Evolutionary conservation across 2,888 invertebrate species (phyloP), one percentile per base, ranked within the genome.

Genomic region (Cynaeus angustus): DNA sequence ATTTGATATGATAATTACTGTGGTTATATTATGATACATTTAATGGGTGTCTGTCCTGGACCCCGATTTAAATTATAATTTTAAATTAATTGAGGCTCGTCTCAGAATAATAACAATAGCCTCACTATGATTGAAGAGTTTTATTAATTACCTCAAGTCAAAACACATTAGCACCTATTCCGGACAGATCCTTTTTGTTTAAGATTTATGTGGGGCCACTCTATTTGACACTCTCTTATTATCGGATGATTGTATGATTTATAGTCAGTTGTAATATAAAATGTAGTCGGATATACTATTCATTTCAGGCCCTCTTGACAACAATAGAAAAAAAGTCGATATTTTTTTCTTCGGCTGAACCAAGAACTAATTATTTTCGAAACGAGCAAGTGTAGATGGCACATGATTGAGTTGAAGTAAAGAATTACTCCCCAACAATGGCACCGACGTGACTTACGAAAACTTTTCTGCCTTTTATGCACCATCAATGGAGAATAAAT

Each of bases 131-230:
- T 56, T 64, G 56, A 64, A 50, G 41, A 64, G 43, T 41, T 64
- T 56, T 58, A 66, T 69, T 69, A 69, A 69, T 69, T 69, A 69
- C 65, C 59, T 41, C 43, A 43, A 65, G 65, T 69, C 58, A 45
- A 58, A 69, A 65, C 59, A 69, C 59, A 59, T 69, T 69, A 69
- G 58, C 69, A 69, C 69, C 59, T 69, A 56, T 10, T 38, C 56
- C 45, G 59, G 61, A 68, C 67, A 52, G 59, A 12, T 10, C 10
- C 38, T 43, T 66, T 56, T 59, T 53, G 56, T 58, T 45, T 10
- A 65, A 58, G 69, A 69, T 69, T 69, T 69, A 66, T 66, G 65
- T 66, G 43, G 9, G 68, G 41, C 64, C 58, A 64, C 56, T 69
- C 38, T 41, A 37, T 33, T 52, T 65, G 65, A 59, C 69, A 59